A percentile compares a stretch with the other conserved stretches of the same genome.
phyloP scores from a whole-genome alignment of 2,888 invertebrate genomes.

The Yponomeuta sedellus region DNA sequence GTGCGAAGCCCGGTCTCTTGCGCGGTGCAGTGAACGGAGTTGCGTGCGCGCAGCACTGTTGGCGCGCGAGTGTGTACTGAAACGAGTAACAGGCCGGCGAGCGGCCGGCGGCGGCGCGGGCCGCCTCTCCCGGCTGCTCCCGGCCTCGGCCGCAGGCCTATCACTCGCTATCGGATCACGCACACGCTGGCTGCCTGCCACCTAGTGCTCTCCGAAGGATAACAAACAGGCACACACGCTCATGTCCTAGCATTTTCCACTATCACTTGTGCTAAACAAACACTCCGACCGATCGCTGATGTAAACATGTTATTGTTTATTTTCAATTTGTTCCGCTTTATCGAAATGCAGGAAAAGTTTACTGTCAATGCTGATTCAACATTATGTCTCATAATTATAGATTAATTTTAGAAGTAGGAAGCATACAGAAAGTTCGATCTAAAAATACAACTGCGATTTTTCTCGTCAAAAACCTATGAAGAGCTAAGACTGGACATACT shows the following conservation, averaged over 20 bases:
- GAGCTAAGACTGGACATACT: not conserved
- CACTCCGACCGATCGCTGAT: not conserved
- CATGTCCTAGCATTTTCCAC: slow-evolving; percentile 47
- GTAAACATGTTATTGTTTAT: slow-evolving; percentile 3
- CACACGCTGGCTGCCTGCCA: slow-evolving; percentile 34
- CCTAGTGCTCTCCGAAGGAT: slow-evolving; percentile 66
- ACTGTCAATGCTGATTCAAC: not conserved
- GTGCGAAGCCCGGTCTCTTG: slow-evolving; percentile 30
- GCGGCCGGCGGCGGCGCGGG: slow-evolving; percentile 35
- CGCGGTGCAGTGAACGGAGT: slow-evolving; percentile 41
- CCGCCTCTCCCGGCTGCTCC: slow-evolving; percentile 14
- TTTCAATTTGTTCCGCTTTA: not conserved
- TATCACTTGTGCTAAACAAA: slow-evolving; percentile 33
- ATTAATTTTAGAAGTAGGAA: not conserved
- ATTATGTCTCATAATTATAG: too few species aligned
- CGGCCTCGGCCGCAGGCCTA: slow-evolving; percentile 55
- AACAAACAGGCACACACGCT: slow-evolving; percentile 48
- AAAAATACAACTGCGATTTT: not conserved
- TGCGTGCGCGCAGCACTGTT: slow-evolving; percentile 67
- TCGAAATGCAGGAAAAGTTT: not conserved
- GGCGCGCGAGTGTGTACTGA: slow-evolving; percentile 70
- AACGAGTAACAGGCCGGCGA: slow-evolving; percentile 36
- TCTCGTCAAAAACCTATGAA: not conserved
- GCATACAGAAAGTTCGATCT: not conserved
- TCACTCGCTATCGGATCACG: slow-evolving; percentile 42